Base-by-base conservation (phyloP, 2,888 invertebrate species). In the Dendrolimus pini region DNA sequence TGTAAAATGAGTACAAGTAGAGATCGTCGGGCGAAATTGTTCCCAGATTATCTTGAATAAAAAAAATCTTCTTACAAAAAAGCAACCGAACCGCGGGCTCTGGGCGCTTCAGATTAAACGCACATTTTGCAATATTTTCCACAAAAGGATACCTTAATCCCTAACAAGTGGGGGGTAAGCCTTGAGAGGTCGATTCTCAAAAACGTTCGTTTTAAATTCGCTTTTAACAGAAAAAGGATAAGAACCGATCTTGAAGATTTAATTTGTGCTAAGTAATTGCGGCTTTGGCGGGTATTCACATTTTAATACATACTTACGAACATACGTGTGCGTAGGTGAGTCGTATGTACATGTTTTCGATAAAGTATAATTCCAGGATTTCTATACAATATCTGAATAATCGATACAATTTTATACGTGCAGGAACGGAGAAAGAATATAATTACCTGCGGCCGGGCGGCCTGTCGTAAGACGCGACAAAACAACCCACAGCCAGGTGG, bases 81-180 rank as follows among this genome's bases (percentile, higher is more conserved):
- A 79, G 70, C 76, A 69, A 77, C 67, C 80, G 78, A 71, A 82
- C 81, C 88, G 80, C 83, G 67, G 74, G 72, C 74, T 71, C 74
- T 66, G 47, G 47, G 9, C 47, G 72, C 68, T 74, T 67, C 78
- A 85, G 88, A 89, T 89, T 89, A 87, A 88, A 85, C 85, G 87
- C 80, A 85, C 83, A 85, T 82, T 85, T 85, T 82, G 89, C 88
- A 82, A 88, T 89, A 87, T 89, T 85, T 86, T 75, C 82, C 77
- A 88, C 89, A 87, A 89, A 89, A 88, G 86, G 85, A 83, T 88
- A 89, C 88, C 89, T 89, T 89, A 86, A 89, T 88, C 87, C 85
- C 72, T 80, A 77, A 82, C 86, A 88, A 88, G 88, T 86, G 80
- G 85, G 81, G 82, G 82, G 82, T 77, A 76, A 77, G 79, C 78